Conservation (phyloP, 1,140 invertebrate species). For the Schlechtendalia chinensis region DNA sequence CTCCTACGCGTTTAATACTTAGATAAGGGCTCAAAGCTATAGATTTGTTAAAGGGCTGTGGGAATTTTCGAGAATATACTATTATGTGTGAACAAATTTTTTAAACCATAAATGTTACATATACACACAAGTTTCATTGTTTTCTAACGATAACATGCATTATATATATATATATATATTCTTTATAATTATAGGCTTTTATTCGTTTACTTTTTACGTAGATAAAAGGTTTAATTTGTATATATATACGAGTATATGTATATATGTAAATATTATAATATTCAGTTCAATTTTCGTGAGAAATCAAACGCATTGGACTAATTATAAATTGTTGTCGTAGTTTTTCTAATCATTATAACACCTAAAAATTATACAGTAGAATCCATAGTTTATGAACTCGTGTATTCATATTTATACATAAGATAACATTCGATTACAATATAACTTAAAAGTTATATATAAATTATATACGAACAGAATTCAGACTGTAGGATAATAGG, state of each 20-base stretch:
- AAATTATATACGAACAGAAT: no score
- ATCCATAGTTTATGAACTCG: no score
- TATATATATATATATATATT: neutral
- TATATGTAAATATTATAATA: neutral
- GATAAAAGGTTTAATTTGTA: neutral
- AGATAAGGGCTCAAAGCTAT: conserved; percentile 4
- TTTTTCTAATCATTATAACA: neutral
- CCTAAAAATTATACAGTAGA: no score
- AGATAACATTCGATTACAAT: neutral
- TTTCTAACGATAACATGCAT: conserved; percentile 5
- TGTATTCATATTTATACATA: no score
- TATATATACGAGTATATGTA: no score
- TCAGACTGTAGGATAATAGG: neutral
- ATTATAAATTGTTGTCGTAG: neutral
- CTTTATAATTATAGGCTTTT: neutral
- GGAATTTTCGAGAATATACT: neutral
- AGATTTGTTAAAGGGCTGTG: neutral
- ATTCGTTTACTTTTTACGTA: neutral
- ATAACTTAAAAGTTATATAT: neutral
- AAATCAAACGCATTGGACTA: neutral
- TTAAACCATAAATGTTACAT: neutral
- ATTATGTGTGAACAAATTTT: neutral
- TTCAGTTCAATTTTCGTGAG: neutral
- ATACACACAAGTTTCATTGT: neutral
- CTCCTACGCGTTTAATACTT: neutral